A percentile compares a stretch with the other conserved stretches of the same genome.
Conservation (phyloP, 64 coral and sea anemone species). For the Hydrozoanthus tunicans region DNA sequence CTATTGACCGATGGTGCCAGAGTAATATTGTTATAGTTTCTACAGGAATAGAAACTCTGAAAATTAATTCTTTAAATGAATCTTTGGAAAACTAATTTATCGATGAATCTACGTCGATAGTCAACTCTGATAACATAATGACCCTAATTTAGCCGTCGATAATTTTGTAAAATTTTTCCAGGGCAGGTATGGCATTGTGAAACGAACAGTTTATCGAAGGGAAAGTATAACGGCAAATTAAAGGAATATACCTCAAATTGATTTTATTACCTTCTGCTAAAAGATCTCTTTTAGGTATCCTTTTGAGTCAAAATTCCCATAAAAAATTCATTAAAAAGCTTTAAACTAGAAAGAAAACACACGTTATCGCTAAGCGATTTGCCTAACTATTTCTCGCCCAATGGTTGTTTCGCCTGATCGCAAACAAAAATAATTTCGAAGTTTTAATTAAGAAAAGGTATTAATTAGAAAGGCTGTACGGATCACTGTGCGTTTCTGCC, state of each 20-base stretch:
- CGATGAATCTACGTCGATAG: conserved; percentile 83
- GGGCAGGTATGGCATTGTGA: conserved; percentile 46
- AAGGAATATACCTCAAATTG: conserved; percentile 54
- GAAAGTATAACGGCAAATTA: conserved; percentile 71
- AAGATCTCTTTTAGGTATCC: conserved; percentile 27
- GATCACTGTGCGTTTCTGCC: conserved; percentile 53
- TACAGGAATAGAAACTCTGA: conserved; percentile 80
- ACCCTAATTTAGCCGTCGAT: conserved; percentile 71
- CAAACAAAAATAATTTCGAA: conserved; percentile 62
- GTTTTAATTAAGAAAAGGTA: conserved; percentile 57
- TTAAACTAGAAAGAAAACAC: conserved; percentile 1
- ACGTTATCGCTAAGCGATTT: not conserved
- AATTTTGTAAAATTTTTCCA: conserved; percentile 69
- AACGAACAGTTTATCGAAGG: conserved; percentile 38
- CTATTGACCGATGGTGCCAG: conserved; percentile 54
- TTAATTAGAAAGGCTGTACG: conserved; percentile 46
- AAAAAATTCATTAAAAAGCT: conserved; percentile 39
- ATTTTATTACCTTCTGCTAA: conserved; percentile 62
- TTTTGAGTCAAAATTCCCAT: conserved; percentile 24
- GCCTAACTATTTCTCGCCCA: not conserved
- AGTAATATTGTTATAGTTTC: conserved; percentile 74
- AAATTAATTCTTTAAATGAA: conserved; percentile 96
- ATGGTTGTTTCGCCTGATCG: not conserved
- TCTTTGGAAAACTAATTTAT: conserved; percentile 98
- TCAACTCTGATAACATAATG: conserved; percentile 78